Evolutionary conservation across 1,140 invertebrate genomes (phyloP).

Genomic region (Drosophila pallidifrons): DNA sequence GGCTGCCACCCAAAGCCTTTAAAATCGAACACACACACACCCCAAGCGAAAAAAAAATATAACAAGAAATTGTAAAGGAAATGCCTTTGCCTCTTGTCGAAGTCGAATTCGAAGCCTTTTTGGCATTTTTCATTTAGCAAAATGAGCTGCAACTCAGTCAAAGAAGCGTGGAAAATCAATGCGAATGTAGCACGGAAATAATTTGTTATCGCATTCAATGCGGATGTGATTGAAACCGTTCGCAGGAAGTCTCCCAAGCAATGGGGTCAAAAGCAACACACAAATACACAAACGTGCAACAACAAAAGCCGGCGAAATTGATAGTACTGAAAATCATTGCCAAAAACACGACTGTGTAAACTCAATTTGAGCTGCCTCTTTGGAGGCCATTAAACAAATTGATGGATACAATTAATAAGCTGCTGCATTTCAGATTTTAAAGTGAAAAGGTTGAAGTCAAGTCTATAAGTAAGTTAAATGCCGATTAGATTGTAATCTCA

Average conservation of each 20-base stretch:
- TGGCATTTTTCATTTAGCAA: constrained; percentile 69
- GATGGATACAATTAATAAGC: constrained; percentile 34
- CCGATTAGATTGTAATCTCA: neutral
- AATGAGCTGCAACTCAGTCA: constrained; percentile 56
- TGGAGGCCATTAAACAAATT: constrained; percentile 38
- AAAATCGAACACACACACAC: constrained; percentile 19
- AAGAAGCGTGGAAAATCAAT: constrained; percentile 57
- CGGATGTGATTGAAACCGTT: constrained; percentile 46
- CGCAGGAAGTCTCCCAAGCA: constrained; percentile 20
- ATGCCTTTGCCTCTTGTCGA: neutral
- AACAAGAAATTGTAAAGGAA: neutral
- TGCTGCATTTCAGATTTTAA: constrained; percentile 4
- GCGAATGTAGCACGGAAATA: constrained; percentile 70
- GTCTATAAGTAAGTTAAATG: neutral
- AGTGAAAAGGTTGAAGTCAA: neutral
- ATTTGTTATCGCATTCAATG: constrained; percentile 71
- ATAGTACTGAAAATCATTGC: constrained; percentile 18
- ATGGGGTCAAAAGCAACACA: constrained; percentile 15
- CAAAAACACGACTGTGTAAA: constrained; percentile 3
- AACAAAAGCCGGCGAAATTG: constrained; percentile 14
- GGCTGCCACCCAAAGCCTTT: constrained; percentile 60
- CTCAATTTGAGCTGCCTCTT: constrained; percentile 3
- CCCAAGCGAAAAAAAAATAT: neutral
- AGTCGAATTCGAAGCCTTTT: constrained; percentile 41
- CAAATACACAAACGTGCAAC: neutral